Base-by-base conservation (phyloP, 2,113 vertebrate species). In the Rhinolophus sinicus region DNA sequence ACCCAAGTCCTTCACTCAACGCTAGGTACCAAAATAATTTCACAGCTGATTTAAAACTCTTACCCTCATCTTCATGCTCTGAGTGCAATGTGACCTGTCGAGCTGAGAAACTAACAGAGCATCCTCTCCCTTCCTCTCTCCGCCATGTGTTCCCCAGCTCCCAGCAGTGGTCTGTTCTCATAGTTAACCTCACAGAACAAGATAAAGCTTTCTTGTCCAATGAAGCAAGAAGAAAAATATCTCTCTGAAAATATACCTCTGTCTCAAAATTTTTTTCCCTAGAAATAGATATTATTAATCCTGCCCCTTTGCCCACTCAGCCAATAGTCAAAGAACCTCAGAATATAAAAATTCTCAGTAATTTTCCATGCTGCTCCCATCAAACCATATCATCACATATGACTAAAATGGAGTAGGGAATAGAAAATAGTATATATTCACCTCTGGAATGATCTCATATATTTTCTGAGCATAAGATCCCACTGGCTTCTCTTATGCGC, bases 21-120 rank as follows among this genome's bases (percentile, higher is more conserved):
- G 90, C 96, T 78, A 84, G 87, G 75, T 97, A 83, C 86, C 97
- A 96, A 94, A 93, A 97, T 97, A 93, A 97, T 96, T 97, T 96
- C 97, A 97, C 97, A 97, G 97, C 96, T 95, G 97, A 97, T 97
- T 96, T 97, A 87, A 95, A 96, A 96, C 97, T 94, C 97, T 97
- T 96, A 91, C 72, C 92, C 96, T 97, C 82, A 75, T 96, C 94
- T 95, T 96, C 88, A 94, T 89, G 91, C 93, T 97, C 92, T 56
- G 89, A 94, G 93, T 58, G 76, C 86, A 64, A 65, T 64, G 91
- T 96, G 97, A 97, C 97, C 96, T 94, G 89, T 75, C 88, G 72
- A 95, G 91, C 75, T 54, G 86, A 78, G 69, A 95, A 96, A 88
- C 95, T 83, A 77, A 72, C 94, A 52, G 78, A 95, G 93, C 86